Evolutionary conservation across 2,888 invertebrate genomes (phyloP), one percentile per base, ranked within the genome.

Genomic region (Griposia aprilina): DNA sequence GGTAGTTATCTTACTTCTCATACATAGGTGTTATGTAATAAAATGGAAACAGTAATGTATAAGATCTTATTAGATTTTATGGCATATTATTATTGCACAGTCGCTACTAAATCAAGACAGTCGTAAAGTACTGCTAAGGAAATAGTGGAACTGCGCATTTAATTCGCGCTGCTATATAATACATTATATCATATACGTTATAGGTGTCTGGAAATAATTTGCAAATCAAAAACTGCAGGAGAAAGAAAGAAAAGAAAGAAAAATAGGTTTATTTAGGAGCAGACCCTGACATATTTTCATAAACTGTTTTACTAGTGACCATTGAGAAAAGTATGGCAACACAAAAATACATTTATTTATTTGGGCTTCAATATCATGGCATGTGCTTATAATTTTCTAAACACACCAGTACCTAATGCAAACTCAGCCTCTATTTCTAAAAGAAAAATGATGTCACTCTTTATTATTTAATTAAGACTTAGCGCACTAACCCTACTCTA

Each of bases 401-500:
- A 41, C 36, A n/a, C n/a, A 41, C 15, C 8, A 41, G 26, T 67
- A 30, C 2, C n/a, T n/a, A n/a, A n/a, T 50, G 26, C 30, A 67
- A 30, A 8, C 26, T 50, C 23, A 5, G 26, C 7, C 13, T 59
- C 13, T 59, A 15, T 26, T 52, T 52, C 0, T 52, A 52, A 52
- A 52, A 52, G 4, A 48, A 13, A 30, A 23, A 55, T 6, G 6
- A n/a, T 36, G 15, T 26, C 52, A 15, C 48, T 30, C 45, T 5
- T 63, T 52, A 75, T 67, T 65, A 36, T 71, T 69, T 15, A 68
- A 85, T 62, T 62, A 74, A 15, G 30, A 10, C 20, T 57, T 41
- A 48, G 48, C 15, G 36, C 50, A 66, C 36, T 13, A 84, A 48
- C 86, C 83, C 83, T 88, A 63, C 30, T 62, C 74, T 75, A 83